Evolutionary conservation across 2,888 invertebrate species (phyloP).

Genomic region (Pachymerium ferrugineum): DNA sequence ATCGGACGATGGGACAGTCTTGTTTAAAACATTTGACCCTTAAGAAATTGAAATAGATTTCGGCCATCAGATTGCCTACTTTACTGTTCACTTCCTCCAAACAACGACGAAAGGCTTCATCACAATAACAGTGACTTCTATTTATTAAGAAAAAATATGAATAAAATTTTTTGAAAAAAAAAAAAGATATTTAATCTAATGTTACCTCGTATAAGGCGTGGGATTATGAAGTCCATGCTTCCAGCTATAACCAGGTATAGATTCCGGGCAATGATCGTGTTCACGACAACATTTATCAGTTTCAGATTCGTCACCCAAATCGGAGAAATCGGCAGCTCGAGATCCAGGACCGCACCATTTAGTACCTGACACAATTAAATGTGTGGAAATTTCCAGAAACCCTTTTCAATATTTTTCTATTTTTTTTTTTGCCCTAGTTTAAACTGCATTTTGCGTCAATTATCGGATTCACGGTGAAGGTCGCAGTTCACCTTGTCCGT

Average conservation of each 20-base stretch:
- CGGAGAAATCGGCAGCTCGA: constrained; percentile 74
- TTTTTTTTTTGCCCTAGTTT: neutral
- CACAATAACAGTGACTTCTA: constrained; percentile 81
- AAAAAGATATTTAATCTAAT: neutral
- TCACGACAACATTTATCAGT: constrained; percentile 78
- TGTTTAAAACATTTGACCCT: constrained; percentile 67
- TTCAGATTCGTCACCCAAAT: constrained; percentile 65
- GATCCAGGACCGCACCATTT: constrained; percentile 88
- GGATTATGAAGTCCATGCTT: constrained; percentile 79
- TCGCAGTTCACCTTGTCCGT: constrained; percentile 1
- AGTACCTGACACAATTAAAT: constrained; percentile 54
- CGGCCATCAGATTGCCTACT: constrained; percentile 65
- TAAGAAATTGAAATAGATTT: constrained; percentile 67
- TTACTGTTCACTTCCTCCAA: constrained; percentile 66
- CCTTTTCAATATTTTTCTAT: neutral
- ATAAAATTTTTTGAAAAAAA: neutral
- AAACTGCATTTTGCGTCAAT: neutral
- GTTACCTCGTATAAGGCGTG: constrained; percentile 70
- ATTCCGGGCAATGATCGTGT: constrained; percentile 85
- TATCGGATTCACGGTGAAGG: neutral
- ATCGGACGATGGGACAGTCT: constrained; percentile 40
- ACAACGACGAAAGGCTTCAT: constrained; percentile 73
- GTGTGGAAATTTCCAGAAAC: neutral
- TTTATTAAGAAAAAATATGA: neutral
- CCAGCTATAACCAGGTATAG: constrained; percentile 60